phyloP scores from a whole-genome alignment of 2,888 invertebrate species.

The Apomyelois bistriatella region DNA sequence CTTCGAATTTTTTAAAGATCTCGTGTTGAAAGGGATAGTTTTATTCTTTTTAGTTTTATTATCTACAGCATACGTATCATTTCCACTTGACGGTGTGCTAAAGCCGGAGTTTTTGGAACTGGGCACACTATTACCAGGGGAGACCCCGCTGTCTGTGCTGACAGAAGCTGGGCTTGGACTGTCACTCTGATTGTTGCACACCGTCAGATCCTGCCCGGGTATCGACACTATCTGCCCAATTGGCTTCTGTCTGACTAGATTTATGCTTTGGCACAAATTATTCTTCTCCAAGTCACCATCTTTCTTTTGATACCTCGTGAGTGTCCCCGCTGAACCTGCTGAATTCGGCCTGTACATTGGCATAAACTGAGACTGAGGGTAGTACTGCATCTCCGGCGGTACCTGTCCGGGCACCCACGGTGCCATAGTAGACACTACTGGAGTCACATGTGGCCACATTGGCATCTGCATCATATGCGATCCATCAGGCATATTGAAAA shows the following conservation, averaged over 20 bases:
- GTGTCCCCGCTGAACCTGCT: slow-evolving; percentile 70
- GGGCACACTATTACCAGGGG: slow-evolving; percentile 66
- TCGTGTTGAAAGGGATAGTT: slow-evolving; percentile 43
- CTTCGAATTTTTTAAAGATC: slow-evolving; percentile 72
- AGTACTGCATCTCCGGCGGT: slow-evolving; percentile 67
- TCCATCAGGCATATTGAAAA: slow-evolving; percentile 54
- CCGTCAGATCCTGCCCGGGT: slow-evolving; percentile 69
- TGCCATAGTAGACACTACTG: slow-evolving; percentile 58
- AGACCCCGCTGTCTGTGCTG: slow-evolving; percentile 69
- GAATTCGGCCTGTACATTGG: slow-evolving; percentile 71
- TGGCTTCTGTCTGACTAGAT: slow-evolving; percentile 74
- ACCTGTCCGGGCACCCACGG: slow-evolving; percentile 62
- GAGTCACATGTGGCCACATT: slow-evolving; percentile 66
- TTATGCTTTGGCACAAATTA: slow-evolving; percentile 76
- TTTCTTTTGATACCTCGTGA: slow-evolving; percentile 69
- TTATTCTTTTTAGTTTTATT: slow-evolving; percentile 62
- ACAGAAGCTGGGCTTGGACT: slow-evolving; percentile 70
- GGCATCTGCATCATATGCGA: slow-evolving; percentile 66
- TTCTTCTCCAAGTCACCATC: slow-evolving; percentile 54
- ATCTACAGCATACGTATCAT: slow-evolving; percentile 46
- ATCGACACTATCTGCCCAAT: slow-evolving; percentile 72
- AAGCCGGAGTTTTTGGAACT: slow-evolving; percentile 62
- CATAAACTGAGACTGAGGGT: slow-evolving; percentile 66
- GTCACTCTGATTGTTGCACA: slow-evolving; percentile 65
- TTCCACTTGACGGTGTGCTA: slow-evolving; percentile 42